A percentile compares a stretch with the other conserved stretches of the same genome.
Evolutionary conservation across 2,113 vertebrate genomes (phyloP).

Genomic region (Thermophis baileyi): DNA sequence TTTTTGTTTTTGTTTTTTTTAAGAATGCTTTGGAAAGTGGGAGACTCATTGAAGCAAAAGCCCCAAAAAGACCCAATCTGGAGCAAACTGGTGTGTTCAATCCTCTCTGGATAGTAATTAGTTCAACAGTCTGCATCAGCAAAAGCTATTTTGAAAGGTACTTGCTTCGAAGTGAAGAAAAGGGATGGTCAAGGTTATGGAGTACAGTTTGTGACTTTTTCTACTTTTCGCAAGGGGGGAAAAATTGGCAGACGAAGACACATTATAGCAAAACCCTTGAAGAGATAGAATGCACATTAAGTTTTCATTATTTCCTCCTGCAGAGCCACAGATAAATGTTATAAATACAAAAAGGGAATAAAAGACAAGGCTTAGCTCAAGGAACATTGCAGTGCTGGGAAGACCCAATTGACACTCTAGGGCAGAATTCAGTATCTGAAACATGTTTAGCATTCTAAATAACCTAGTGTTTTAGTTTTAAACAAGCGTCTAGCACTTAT

Average conservation of each 20-base stretch:
- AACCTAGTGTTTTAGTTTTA: background rate
- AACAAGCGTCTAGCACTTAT: background rate
- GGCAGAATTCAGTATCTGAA: constrained; percentile 14
- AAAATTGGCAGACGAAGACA: constrained; percentile 1
- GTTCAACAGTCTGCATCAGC: background rate
- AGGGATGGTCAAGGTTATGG: background rate
- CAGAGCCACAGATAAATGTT: constrained; percentile 24
- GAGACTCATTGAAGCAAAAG: constrained; percentile 25
- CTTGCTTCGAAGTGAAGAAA: constrained; percentile 15
- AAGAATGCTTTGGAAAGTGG: background rate
- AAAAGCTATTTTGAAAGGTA: background rate
- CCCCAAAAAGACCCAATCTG: background rate
- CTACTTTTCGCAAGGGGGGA: background rate
- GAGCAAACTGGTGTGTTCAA: background rate
- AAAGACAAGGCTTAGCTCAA: background rate
- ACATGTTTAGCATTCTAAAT: background rate
- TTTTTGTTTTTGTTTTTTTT: background rate
- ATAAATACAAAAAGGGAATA: constrained; percentile 23
- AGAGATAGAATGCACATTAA: background rate
- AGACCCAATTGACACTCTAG: constrained; percentile 1
- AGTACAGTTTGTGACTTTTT: background rate
- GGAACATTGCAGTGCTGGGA: background rate
- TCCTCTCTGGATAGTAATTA: background rate
- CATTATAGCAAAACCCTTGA: background rate
- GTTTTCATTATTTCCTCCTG: constrained; percentile 12